Base-by-base conservation (phyloP, 2,113 vertebrate species). In the Corvus hawaiiensis region DNA sequence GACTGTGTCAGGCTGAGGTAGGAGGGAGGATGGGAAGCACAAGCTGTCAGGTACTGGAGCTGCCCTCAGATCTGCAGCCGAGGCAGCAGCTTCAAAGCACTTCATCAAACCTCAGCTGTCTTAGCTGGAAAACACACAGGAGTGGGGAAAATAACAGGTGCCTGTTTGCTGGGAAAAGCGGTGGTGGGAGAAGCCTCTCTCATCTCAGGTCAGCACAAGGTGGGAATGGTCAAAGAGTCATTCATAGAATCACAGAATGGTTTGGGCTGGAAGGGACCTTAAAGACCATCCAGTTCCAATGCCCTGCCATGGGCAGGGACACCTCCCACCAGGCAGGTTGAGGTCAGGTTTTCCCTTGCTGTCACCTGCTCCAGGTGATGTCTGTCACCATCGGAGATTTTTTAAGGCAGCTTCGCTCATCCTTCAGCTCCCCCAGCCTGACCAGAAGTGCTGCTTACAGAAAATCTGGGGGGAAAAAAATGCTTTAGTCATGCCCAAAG, bases 21-120 rank as follows among this genome's bases (percentile, higher is more conserved):
- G 83, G 62, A 37, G 67, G 75, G 72, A 73, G 79, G 91, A 89
- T 37, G 82, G 72, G 86, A 76, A 92, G 75, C 14, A 8, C 24
- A 24, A 69, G 72, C 44, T 92, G 67, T 66, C 83, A n/a, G 43
- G 27, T 18, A 2, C 67, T 9, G 7, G n/a, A 48, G 62, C 62
- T 90, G 89, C 79, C 41, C 87, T 96, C 72, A n/a, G 54, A 73
- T 56, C 79, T 39, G 6, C 58, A 67, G 13, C 44, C 16, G 4
- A 91, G 55, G 61, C 73, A 91, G 83, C 52, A 48, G 48, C 80
- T 80, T 85, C 83, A 83, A 66, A 89, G 75, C 41, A 3, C 39
- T 21, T 62, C 56, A 30, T 6, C 73, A 37, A 49, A 69, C 5
- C 1, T 55, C 6, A 1, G 0, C 78, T 64, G 20, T 2, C 27